phyloP scores from a whole-genome alignment of 1,140 invertebrate species.

The Antheraea pernyi region DNA sequence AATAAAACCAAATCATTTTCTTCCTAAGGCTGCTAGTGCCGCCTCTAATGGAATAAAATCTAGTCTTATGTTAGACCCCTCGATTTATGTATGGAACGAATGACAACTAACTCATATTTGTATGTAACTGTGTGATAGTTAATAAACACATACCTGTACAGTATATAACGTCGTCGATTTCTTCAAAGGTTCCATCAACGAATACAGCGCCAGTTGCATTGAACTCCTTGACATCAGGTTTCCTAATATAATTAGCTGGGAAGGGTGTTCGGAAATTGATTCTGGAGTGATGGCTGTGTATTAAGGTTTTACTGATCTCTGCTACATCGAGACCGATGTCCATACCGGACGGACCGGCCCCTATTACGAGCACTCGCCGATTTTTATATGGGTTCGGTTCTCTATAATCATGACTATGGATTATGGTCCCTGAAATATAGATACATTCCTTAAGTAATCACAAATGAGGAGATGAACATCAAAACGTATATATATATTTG shows the following conservation, averaged over 20 bases:
- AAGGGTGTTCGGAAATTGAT: constrained; percentile 79
- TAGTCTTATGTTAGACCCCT: too few relatives aligned
- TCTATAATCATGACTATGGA: constrained; percentile 94
- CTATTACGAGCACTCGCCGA: constrained; percentile 87
- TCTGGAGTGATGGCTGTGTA: constrained; percentile 83
- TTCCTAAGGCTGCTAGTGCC: too few relatives aligned
- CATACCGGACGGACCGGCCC: constrained; percentile 91
- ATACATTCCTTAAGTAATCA: background rate
- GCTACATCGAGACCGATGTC: constrained; percentile 90
- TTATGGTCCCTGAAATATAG: constrained; percentile 57
- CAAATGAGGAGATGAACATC: too few relatives aligned
- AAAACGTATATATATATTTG: too few relatives aligned
- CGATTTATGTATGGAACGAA: too few relatives aligned
- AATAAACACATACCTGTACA: constrained; percentile 84
- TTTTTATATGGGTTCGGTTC: constrained; percentile 82
- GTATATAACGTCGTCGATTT: constrained; percentile 86
- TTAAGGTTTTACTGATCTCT: constrained; percentile 81
- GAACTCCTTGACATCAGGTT: constrained; percentile 82
- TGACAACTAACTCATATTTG: too few relatives aligned
- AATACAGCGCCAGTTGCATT: constrained; percentile 81
- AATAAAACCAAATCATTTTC: too few relatives aligned
- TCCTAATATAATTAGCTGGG: constrained; percentile 82
- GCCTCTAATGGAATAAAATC: too few relatives aligned
- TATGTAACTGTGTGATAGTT: too few relatives aligned
- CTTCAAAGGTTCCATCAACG: constrained; percentile 80